Percentiles rank a stretch among this genome's conserved stretches.
These are phyloP conservation scores for Cheumatopsyche charites DNA, from an alignment of 1,140 invertebrate species.

Conservation along the genomic window DNA sequence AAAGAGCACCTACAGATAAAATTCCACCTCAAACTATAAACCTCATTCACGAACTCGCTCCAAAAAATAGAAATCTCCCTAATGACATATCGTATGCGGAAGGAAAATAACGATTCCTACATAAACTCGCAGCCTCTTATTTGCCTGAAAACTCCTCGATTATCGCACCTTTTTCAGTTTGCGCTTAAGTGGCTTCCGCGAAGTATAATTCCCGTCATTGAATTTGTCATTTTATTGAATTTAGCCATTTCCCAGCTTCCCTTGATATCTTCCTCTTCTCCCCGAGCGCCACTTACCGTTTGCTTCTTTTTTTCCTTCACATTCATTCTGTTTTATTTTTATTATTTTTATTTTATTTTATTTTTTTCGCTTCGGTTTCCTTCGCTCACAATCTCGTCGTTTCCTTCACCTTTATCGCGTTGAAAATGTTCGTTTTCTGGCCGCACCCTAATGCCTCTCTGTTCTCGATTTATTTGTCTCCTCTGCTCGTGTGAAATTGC, in stretches of 20 bases:
- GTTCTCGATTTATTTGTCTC: constrained; percentile 25
- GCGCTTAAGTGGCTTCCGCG: constrained; percentile 4
- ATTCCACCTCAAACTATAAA: no score
- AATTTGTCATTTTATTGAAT: constrained; percentile 24
- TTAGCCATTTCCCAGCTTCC: constrained; percentile 7
- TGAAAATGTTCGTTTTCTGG: constrained; percentile 25
- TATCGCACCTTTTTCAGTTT: neutral
- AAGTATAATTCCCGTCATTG: constrained; percentile 21
- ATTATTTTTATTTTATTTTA: no score
- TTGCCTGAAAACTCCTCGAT: neutral
- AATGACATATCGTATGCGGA: no score
- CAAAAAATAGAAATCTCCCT: no score
- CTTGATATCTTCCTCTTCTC: constrained; percentile 8
- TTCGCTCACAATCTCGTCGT: constrained; percentile 14
- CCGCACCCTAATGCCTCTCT: constrained; percentile 12
- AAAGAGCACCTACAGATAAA: no score
- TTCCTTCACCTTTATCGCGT: constrained; percentile 15
- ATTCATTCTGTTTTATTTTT: neutral
- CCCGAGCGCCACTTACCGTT: constrained; percentile 8
- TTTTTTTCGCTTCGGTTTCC: constrained; percentile 8
- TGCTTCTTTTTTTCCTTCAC: neutral
- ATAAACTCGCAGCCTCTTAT: no score
- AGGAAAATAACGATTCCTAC: no score
- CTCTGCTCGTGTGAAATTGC: no score
- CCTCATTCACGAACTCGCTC: no score